Evolutionary conservation across 1,140 invertebrate genomes (phyloP), one percentile per base, ranked within the genome.

Genomic region (Zaprionus taronus): DNA sequence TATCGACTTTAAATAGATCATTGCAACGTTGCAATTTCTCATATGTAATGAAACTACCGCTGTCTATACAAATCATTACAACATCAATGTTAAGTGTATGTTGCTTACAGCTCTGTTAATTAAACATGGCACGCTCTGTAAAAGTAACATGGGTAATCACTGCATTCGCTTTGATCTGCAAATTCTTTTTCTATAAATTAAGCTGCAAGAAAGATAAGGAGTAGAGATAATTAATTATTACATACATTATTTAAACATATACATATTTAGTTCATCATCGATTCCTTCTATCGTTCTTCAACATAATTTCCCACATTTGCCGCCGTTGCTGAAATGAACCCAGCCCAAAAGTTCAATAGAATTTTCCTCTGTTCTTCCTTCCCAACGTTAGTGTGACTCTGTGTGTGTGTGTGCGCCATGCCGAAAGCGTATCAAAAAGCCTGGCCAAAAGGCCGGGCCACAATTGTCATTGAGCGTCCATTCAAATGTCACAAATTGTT

Each of bases 401-500:
- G 22, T 55, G 24, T 26, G 12, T 49, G 12, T 24, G 20, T 64
- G 31, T 57, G 47, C 34, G 70, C 74, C 51, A 55, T 72, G 74
- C 71, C 75, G 71, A 77, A 73, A 77, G 75, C 70, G 75, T 77
- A 77, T 73, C 75, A 77, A 77, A 76, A 34, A 51, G 34, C 47
- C 72, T 71, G 68, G 81, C 80, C 75, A 83, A 87, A 72, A 78
- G 71, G 72, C 85, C 85, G 28, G 75, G 63, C 79, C 79, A 85
- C 85, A 90, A 90, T 90, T 90, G 85, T 90, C 89, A 90, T 80
- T 84, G 76, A 72, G 77, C 79, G 84, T 77, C 91, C 87, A 92
- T 92, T 92, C 91, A 92, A 92, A 92, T 92, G 91, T 92, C 91
- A 92, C 91, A 92, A 92, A 92, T 90, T 91, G 91, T 92, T 92